These are phyloP conservation scores for Geopemphigus sp. DNA, from an alignment of 1,140 invertebrate genomes.

Conservation along the genomic window DNA sequence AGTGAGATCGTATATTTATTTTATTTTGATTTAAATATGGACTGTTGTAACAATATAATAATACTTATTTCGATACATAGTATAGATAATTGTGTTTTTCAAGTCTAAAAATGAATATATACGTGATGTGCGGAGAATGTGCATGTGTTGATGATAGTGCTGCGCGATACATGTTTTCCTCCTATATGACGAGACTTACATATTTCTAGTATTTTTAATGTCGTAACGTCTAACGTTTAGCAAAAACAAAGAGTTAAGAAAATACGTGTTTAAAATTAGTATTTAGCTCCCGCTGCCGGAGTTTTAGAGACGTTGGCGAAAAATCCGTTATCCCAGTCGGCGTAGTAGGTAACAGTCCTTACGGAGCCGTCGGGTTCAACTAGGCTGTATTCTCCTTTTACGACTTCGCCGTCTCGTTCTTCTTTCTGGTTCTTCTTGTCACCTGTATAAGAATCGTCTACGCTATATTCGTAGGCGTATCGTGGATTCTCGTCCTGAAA, in stretches of 20 bases:
- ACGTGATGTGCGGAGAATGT: not conserved
- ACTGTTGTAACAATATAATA: too few species aligned
- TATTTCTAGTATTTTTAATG: not conserved
- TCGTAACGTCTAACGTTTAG: not conserved
- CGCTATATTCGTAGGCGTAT: conserved; percentile 60
- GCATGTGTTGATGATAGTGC: too few species aligned
- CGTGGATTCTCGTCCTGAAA: conserved; percentile 58
- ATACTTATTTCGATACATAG: not conserved
- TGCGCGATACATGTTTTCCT: not conserved
- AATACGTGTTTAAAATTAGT: conserved; percentile 5
- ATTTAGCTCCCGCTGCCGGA: conserved; percentile 39
- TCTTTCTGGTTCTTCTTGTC: conserved; percentile 67
- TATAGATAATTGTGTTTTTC: not conserved
- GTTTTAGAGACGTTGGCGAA: conserved; percentile 64
- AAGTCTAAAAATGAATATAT: conserved; percentile 8
- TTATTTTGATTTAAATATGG: not conserved
- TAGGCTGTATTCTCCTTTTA: conserved; percentile 71
- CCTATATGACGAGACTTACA: not conserved
- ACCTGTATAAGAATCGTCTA: conserved; percentile 62
- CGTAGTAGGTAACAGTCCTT: conserved; percentile 72
- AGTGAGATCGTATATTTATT: conserved; percentile 13
- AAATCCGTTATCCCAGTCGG: conserved; percentile 76
- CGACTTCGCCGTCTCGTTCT: conserved; percentile 62
- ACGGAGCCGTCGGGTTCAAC: conserved; percentile 76
- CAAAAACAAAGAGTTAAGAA: conserved; percentile 1